Conservation (phyloP, 2,888 invertebrate species). For the Campoplex capitator region DNA sequence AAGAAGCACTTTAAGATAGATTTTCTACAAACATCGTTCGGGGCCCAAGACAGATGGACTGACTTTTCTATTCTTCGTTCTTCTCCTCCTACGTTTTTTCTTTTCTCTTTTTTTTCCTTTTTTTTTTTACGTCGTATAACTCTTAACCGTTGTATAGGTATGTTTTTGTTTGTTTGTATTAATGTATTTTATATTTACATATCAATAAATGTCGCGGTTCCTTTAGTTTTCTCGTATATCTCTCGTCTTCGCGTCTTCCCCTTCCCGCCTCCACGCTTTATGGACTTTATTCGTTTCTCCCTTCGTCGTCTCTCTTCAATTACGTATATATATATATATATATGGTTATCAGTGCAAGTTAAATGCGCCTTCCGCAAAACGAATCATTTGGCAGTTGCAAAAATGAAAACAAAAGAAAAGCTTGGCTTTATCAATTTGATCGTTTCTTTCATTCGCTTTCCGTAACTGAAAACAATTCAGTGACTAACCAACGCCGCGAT, state of each 20-base stretch:
- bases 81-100: conserved; percentile 67
- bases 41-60: conserved; percentile 81
- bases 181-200: conserved; percentile 78
- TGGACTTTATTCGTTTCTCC: conserved; percentile 68
- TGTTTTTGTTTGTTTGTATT: conserved; percentile 69
- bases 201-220: conserved; percentile 73
- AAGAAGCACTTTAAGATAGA: conserved; percentile 85
- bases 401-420: neutral
- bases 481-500: conserved; percentile 71
- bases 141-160: conserved; percentile 79
- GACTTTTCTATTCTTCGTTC: conserved; percentile 74
- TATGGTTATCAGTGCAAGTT: conserved; percentile 71
- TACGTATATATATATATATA: conserved; percentile 81
- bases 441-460: conserved; percentile 11
- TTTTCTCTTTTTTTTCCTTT: conserved; percentile 71
- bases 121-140: conserved; percentile 70
- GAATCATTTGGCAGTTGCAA: conserved; percentile 15
- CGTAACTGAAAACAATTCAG: conserved; percentile 32
- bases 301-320: conserved; percentile 58
- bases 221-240: conserved; percentile 65
- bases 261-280: conserved; percentile 64
- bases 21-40: conserved; percentile 83
- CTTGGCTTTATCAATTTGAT: neutral
- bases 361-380: neutral
- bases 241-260: conserved; percentile 47